A percentile compares a stretch with the other conserved stretches of the same genome.
Conservation (phyloP, 2,113 vertebrate genomes). For the Pelodiscus sinensis region DNA sequence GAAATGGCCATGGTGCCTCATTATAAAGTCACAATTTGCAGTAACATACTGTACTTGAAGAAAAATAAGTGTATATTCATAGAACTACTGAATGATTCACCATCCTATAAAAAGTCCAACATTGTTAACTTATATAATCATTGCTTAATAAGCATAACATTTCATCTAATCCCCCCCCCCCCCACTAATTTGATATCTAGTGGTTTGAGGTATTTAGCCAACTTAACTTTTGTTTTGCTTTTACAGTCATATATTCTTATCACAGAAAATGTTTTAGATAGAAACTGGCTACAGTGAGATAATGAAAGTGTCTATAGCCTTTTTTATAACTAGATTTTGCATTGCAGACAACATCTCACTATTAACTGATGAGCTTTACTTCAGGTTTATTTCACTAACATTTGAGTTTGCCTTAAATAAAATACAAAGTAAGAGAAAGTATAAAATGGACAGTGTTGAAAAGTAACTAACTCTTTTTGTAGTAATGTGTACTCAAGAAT, state of each 20-base stretch:
- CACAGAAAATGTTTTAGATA: background rate
- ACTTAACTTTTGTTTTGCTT: background rate
- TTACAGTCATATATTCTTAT: background rate
- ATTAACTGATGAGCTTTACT: background rate
- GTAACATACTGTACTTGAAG: background rate
- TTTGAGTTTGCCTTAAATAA: background rate
- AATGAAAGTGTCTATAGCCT: background rate
- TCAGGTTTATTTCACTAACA: background rate
- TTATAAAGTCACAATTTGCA: background rate
- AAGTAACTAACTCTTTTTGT: background rate
- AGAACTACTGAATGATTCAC: rapidly evolving
- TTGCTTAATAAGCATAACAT: background rate
- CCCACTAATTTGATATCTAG: background rate
- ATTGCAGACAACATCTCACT: rapidly evolving
- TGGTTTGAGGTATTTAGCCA: background rate
- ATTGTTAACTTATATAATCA: background rate
- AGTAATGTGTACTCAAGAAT: background rate
- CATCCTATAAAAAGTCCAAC: background rate
- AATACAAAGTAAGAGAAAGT: background rate
- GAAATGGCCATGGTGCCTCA: background rate
- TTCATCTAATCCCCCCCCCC: background rate
- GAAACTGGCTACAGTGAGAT: background rate
- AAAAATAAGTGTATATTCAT: background rate
- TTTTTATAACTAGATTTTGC: background rate
- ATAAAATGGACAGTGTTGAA: background rate